Evolutionary conservation across 2,113 vertebrate species (phyloP).

Genomic region (Calcarius ornatus): DNA sequence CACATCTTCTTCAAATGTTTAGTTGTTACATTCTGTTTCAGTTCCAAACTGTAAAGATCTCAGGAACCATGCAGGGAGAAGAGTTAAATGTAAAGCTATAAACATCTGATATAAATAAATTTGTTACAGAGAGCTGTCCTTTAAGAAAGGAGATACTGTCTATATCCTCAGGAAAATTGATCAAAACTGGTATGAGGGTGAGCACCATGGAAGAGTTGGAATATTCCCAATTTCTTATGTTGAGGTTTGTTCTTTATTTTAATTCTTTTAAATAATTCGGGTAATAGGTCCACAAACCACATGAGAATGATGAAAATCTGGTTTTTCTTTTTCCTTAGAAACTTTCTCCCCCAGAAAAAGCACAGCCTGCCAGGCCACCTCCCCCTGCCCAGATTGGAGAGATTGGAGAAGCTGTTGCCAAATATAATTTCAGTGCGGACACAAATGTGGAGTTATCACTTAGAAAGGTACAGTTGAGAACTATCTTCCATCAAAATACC

Average conservation of each 20-base stretch:
- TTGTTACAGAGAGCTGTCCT: slow-evolving; percentile 91
- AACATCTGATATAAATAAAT: slow-evolving; percentile 25
- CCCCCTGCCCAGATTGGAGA: slow-evolving; percentile 91
- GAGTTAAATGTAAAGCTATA: background rate
- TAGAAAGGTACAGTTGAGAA: slow-evolving; percentile 81
- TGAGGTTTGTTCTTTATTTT: slow-evolving; percentile 78
- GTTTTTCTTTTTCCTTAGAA: slow-evolving; percentile 71
- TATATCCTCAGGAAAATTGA: slow-evolving; percentile 98
- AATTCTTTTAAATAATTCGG: background rate
- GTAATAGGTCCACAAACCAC: background rate
- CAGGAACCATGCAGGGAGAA: background rate
- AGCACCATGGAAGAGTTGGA: slow-evolving; percentile 88
- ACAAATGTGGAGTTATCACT: slow-evolving; percentile 96
- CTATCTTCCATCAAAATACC: background rate
- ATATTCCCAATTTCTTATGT: slow-evolving; percentile 97
- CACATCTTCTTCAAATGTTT: background rate
- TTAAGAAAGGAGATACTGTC: slow-evolving; percentile 95
- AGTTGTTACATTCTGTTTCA: background rate
- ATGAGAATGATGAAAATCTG: background rate
- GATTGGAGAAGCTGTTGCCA: slow-evolving; percentile 93
- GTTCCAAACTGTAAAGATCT: background rate
- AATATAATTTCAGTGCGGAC: slow-evolving; percentile 95
- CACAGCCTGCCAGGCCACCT: slow-evolving; percentile 90
- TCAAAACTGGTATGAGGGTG: slow-evolving; percentile 98
- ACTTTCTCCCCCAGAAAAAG: slow-evolving; percentile 85